These are phyloP conservation scores for Hetaerina titia DNA, from an alignment of 2,888 invertebrate genomes.

Conservation along the genomic window DNA sequence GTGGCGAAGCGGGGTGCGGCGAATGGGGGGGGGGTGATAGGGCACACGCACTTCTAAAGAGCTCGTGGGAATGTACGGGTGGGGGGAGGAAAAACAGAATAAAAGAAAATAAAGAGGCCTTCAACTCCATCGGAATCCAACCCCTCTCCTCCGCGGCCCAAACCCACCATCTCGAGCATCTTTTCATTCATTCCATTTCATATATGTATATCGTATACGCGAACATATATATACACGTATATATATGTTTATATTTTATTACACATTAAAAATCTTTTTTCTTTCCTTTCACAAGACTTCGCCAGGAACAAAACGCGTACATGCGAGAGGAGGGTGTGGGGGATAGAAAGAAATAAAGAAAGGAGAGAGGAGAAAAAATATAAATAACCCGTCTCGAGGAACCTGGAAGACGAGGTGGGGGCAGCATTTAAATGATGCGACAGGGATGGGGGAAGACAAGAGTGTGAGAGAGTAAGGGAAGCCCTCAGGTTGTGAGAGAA, in stretches of 20 bases:
- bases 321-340: not conserved
- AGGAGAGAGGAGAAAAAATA: not conserved
- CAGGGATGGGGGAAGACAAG: not conserved
- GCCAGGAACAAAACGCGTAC: not conserved
- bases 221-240: not conserved
- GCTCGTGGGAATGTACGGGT: not conserved
- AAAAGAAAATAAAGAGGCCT: not conserved
- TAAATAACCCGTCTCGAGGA: not conserved
- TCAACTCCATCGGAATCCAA: not conserved
- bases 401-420: not conserved
- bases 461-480: not conserved
- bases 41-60: not conserved
- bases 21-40: not conserved
- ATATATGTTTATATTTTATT: not conserved
- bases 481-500: not conserved
- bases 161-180: not conserved
- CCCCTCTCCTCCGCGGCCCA: not conserved
- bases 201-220: not conserved
- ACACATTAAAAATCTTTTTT: not conserved
- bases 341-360: not conserved
- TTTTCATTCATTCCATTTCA: conserved; percentile 17
- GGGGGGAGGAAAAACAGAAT: too few species aligned
- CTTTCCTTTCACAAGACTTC: not conserved
- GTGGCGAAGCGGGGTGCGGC: not conserved
- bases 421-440: conserved; percentile 56